Conservation (phyloP, 2,797 vertebrate species). For the Furcifer pardalis region DNA sequence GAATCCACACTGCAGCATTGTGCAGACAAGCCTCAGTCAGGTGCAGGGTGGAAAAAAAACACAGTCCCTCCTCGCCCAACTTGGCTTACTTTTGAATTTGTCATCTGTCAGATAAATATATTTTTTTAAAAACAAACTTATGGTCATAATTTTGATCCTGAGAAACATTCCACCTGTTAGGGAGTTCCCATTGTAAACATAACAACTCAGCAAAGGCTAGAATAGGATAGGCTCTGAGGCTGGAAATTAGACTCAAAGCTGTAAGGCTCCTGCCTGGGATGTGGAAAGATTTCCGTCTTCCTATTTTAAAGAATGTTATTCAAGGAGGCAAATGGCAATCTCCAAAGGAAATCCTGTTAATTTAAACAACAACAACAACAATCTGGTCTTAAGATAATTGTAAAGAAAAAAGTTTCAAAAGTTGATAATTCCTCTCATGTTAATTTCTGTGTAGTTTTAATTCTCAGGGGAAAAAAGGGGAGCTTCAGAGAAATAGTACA, state of each 20-base stretch:
- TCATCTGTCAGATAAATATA: conserved; percentile 9
- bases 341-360: conserved; percentile 15
- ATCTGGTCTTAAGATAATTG: background rate
- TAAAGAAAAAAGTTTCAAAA: conserved; percentile 15
- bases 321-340: conserved; percentile 8
- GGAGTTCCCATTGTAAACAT: conserved; percentile 69
- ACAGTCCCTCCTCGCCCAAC: background rate
- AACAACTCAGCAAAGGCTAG: conserved; percentile 40
- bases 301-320: background rate
- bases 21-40: background rate
- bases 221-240: background rate
- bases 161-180: conserved; percentile 68
- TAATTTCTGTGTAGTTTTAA: conserved; percentile 3
- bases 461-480: background rate
- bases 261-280: background rate
- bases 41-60: background rate
- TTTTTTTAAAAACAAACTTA: conserved; percentile 40
- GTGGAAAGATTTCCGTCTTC: background rate
- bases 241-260: background rate
- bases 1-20: conserved; percentile 7
- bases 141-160: conserved; percentile 70
- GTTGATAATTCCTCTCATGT: background rate
- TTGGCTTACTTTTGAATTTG: background rate
- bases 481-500: background rate
- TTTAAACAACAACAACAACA: background rate